These are phyloP conservation scores for Pomacea canaliculata DNA, from an alignment of 2,888 invertebrate genomes.

Conservation along the genomic window DNA sequence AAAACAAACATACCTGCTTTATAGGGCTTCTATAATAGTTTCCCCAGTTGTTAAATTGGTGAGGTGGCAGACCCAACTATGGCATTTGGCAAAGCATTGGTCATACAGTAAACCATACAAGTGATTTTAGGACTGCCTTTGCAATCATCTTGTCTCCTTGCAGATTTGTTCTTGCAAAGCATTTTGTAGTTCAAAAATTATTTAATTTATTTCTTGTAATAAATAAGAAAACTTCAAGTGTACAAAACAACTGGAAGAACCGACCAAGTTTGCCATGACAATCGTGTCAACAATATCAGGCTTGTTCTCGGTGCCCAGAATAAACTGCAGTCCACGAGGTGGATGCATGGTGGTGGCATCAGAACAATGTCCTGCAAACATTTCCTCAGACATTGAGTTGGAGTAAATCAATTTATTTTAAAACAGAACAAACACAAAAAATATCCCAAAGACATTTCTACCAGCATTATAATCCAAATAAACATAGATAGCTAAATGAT, in stretches of 20 bases:
- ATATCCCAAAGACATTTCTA: not conserved
- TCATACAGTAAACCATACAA: not conserved
- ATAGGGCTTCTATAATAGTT: too few relatives aligned
- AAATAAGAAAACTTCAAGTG: too few relatives aligned
- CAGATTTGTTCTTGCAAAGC: too few relatives aligned
- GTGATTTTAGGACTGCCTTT: too few relatives aligned
- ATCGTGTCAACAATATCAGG: constrained; percentile 91
- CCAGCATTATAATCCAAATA: too few relatives aligned
- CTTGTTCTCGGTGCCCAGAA: constrained; percentile 81
- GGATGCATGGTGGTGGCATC: constrained; percentile 89
- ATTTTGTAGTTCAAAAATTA: too few relatives aligned
- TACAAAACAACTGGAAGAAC: constrained; percentile 6
- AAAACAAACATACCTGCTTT: too few relatives aligned
- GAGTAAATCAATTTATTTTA: not conserved
- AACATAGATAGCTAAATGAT: too few relatives aligned
- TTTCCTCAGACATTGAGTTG: not conserved
- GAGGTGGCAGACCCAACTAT: not conserved
- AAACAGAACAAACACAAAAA: not conserved
- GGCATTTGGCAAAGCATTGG: not conserved
- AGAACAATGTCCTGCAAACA: constrained; percentile 83
- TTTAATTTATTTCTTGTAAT: too few relatives aligned
- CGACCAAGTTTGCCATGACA: constrained; percentile 96
- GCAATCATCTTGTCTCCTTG: too few relatives aligned
- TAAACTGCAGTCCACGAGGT: constrained; percentile 96
- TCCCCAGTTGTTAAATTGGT: too few relatives aligned